Conservation (phyloP, 2,888 invertebrate species). For the Eristalinus aeneus region DNA sequence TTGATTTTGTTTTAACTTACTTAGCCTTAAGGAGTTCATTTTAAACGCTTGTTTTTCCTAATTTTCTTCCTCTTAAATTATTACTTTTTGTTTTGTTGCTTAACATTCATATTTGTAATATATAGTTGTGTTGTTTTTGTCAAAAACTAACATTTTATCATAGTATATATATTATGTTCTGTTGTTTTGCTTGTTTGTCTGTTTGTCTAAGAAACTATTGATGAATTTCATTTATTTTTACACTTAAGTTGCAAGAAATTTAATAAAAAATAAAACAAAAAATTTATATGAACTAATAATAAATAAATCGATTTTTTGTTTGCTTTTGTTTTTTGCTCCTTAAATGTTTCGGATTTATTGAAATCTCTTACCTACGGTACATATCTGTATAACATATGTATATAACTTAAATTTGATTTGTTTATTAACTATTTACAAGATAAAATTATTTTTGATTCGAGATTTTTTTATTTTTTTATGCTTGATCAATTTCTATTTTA, state of each 20-base stretch:
- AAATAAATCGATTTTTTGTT: neutral
- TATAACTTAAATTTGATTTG: conserved; percentile 23
- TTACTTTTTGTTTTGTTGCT: conserved; percentile 46
- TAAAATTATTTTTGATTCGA: conserved; percentile 65
- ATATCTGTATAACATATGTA: conserved; percentile 1
- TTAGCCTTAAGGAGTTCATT: conserved; percentile 40
- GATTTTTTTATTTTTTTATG: conserved; percentile 44
- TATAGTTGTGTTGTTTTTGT: conserved; percentile 40
- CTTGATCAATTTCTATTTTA: conserved; percentile 57
- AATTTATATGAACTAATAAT: neutral
- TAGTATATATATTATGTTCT: conserved; percentile 16
- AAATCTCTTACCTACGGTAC: neutral
- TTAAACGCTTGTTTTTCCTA: neutral
- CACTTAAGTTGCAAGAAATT: neutral
- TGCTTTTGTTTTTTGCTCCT: neutral
- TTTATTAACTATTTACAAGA: conserved; percentile 52
- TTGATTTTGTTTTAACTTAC: conserved; percentile 42
- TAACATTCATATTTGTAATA: conserved; percentile 34
- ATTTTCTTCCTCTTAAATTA: conserved; percentile 11
- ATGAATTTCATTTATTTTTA: neutral
- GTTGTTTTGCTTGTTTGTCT: neutral
- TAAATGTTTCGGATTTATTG: neutral
- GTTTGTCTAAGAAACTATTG: neutral
- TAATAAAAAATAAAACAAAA: neutral
- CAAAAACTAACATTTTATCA: conserved; percentile 37